Conservation (phyloP, 2,797 vertebrate species). For the Choloepus didactylus region DNA sequence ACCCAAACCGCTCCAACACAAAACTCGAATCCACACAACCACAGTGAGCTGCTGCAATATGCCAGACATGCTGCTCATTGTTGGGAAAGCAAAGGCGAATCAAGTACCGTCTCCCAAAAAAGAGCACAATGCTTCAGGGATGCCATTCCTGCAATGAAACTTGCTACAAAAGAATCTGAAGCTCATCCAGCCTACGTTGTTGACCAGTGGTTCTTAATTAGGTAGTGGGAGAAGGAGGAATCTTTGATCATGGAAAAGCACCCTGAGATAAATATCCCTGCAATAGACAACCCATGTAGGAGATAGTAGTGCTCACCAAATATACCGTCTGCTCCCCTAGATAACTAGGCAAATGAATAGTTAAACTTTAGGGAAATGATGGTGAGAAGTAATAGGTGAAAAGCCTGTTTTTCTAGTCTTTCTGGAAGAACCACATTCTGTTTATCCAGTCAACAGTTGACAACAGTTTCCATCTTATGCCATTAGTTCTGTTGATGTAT, state of each 20-base stretch:
- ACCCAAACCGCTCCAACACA: neutral
- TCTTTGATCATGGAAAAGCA: neutral
- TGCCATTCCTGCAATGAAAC: neutral
- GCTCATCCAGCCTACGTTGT: neutral
- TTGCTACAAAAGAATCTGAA: neutral
- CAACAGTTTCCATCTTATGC: neutral
- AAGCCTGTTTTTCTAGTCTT: neutral
- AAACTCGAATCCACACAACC: neutral
- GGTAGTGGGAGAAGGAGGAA: neutral
- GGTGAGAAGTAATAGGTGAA: neutral
- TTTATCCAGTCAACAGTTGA: too few species aligned
- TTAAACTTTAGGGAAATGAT: neutral
- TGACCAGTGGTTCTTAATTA: neutral
- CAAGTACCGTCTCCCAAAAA: neutral
- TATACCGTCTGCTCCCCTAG: neutral
- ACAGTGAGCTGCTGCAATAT: neutral
- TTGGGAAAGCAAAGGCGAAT: neutral
- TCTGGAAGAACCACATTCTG: neutral
- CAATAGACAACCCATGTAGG: too few species aligned
- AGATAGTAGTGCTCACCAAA: neutral
- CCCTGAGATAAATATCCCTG: neutral
- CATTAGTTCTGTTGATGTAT: neutral
- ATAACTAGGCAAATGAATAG: neutral
- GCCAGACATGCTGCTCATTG: neutral
- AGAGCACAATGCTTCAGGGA: neutral